Evolutionary conservation across 1,140 invertebrate genomes (phyloP), one percentile per base, ranked within the genome.

Genomic region (Drosophila elegans): DNA sequence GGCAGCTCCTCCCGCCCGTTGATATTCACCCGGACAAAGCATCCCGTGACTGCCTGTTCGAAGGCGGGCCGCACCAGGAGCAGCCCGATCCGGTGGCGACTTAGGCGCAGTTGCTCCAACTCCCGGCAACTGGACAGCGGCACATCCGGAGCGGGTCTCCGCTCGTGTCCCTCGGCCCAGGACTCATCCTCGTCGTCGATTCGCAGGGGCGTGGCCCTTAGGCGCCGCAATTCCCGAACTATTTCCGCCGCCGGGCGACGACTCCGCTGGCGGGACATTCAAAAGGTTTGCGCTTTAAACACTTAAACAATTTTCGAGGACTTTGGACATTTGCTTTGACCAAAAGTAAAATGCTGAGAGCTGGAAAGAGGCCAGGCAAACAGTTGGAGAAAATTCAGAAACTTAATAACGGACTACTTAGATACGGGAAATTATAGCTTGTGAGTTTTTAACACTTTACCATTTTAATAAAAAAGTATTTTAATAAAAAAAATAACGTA

Each of bases 11-110:
- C 42, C 0, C 6, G 4, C 1, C 5, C 39, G 5, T 42, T 88
- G 1, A 79, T 16, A 5, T 88, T 82, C 6, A 86, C 25, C 0
- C 82, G 57, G 0, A 88, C 82, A 41, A 88, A 88, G 12, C 83
- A 86, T 6, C 57, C 62, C 32, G 41, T 51, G 0, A 88, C 69
- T 5, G 57, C 51, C 59, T 78, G 64, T 3, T 86, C 83, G 2
- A 88, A 88, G 32, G 27, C 53, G 3, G 46, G 44, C 29, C 79
- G 55, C 2, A 55, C n/a, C 25, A 88, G 55, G 10, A 86, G 56
- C 51, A 76, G 46, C 12, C 36, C 54, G 3, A 88, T 34, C 2
- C 78, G 61, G 39, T 86, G 54, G 0, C 82, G 83, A 0, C 69
- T 82, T 27, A 86, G 51, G 16, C 59, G 64, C 12, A 86, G 48